phyloP scores from a whole-genome alignment of 2,113 vertebrate genomes.

The Oncorhynchus masou region DNA sequence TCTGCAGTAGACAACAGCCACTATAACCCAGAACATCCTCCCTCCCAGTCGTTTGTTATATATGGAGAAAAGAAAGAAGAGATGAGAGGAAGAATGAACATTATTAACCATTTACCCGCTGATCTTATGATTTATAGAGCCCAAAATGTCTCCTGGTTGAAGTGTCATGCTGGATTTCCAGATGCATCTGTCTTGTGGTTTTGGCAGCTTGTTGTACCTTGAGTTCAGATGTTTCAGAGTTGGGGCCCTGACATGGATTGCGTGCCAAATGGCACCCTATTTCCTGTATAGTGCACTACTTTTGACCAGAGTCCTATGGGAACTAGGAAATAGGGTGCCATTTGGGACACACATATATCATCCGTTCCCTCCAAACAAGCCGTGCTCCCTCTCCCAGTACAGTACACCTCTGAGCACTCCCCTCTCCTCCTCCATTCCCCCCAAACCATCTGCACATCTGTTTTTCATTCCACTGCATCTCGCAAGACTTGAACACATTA shows the following conservation, averaged over 20 bases:
- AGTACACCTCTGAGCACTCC: conserved; percentile 59
- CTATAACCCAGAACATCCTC: conserved; percentile 30
- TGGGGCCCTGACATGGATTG: conserved; percentile 64
- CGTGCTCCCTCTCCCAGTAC: conserved; percentile 35
- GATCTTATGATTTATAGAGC: conserved; percentile 83
- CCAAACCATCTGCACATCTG: conserved; percentile 83
- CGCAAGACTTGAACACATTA: conserved; percentile 85
- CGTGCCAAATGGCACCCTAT: too few relatives aligned
- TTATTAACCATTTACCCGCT: conserved; percentile 83
- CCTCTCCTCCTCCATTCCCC: conserved; percentile 42
- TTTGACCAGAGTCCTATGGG: too few relatives aligned
- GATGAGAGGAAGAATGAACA: conserved; percentile 42
- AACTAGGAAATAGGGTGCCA: too few relatives aligned
- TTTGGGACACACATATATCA: too few relatives aligned
- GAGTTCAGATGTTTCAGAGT: conserved; percentile 81
- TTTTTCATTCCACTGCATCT: conserved; percentile 85
- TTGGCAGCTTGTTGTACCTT: conserved; percentile 82
- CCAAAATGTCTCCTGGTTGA: conserved; percentile 81
- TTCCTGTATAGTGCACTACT: too few relatives aligned
- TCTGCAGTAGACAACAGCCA: conserved; percentile 62
- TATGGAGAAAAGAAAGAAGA: background rate
- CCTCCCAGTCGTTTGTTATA: background rate
- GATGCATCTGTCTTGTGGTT: conserved; percentile 83
- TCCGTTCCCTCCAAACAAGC: conserved; percentile 55
- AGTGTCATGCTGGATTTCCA: conserved; percentile 86